These are phyloP conservation scores for Amphipoea oculea DNA, from an alignment of 2,888 invertebrate species.

Conservation along the genomic window DNA sequence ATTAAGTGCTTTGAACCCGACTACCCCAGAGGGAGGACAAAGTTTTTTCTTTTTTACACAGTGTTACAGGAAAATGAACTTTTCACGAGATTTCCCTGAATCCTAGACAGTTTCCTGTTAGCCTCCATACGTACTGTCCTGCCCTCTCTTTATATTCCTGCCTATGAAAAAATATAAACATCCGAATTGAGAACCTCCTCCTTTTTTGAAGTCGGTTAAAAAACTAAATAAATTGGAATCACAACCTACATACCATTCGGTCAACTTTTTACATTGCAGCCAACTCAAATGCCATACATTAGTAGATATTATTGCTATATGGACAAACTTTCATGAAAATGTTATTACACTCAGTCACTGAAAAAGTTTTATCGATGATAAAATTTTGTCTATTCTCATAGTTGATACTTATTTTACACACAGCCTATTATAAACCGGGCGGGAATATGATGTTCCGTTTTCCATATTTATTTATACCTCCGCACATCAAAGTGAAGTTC, in stretches of 20 bases:
- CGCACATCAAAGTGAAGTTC: slow-evolving; percentile 13
- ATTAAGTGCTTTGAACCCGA: not conserved
- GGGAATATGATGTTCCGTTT: slow-evolving; percentile 4
- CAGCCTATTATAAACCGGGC: not conserved
- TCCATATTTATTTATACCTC: not conserved
- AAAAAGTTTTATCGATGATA: not conserved
- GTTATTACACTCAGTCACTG: not conserved
- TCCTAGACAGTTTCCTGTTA: not conserved
- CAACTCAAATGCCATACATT: not conserved
- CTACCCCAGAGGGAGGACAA: not conserved
- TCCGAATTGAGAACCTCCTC: too few species aligned
- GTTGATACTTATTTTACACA: not conserved
- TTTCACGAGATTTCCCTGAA: not conserved
- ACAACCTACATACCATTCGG: not conserved
- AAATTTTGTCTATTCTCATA: not conserved
- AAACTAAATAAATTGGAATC: not conserved
- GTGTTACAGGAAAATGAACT: not conserved
- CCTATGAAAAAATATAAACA: not conserved
- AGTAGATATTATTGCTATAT: not conserved
- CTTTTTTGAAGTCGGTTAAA: too few species aligned
- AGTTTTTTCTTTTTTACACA: not conserved
- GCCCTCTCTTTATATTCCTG: not conserved
- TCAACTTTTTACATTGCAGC: not conserved
- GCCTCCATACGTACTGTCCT: not conserved
- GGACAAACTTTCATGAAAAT: not conserved